Percentiles rank a stretch among this genome's conserved stretches.
phyloP scores from a whole-genome alignment of 2,888 invertebrate species.

The Cheilosia impressa region DNA sequence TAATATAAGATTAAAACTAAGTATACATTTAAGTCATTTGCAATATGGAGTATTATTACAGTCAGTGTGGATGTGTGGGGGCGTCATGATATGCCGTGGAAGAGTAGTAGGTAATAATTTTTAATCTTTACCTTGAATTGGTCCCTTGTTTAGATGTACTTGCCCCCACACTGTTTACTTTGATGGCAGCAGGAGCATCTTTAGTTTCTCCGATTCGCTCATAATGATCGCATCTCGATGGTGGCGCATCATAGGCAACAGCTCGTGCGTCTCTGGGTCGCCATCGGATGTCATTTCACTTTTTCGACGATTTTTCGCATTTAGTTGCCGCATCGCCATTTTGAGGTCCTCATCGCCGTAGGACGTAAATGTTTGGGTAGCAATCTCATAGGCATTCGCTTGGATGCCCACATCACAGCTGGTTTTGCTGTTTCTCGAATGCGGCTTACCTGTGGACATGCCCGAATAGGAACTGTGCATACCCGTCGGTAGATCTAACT shows the following conservation, averaged over 20 bases:
- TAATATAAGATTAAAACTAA: slow-evolving; percentile 71
- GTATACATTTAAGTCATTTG: slow-evolving; percentile 58
- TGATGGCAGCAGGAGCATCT: slow-evolving; percentile 83
- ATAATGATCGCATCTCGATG: slow-evolving; percentile 79
- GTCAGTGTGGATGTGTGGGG: neutral
- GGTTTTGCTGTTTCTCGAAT: slow-evolving; percentile 85
- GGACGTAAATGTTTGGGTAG: slow-evolving; percentile 82
- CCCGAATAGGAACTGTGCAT: slow-evolving; percentile 84
- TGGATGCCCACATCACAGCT: slow-evolving; percentile 86
- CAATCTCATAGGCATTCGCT: slow-evolving; percentile 85
- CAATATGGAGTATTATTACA: slow-evolving; percentile 59
- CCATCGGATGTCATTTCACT: slow-evolving; percentile 76
- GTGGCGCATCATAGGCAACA: slow-evolving; percentile 78
- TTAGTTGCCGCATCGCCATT: slow-evolving; percentile 80
- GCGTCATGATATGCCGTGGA: slow-evolving; percentile 24
- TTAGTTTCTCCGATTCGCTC: slow-evolving; percentile 84
- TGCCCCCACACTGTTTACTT: slow-evolving; percentile 77
- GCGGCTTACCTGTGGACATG: slow-evolving; percentile 83
- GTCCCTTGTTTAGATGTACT: neutral
- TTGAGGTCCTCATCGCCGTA: slow-evolving; percentile 80
- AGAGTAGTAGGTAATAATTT: neutral
- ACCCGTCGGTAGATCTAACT: slow-evolving; percentile 83
- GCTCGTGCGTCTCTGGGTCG: slow-evolving; percentile 80
- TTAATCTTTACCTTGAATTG: too few relatives aligned
- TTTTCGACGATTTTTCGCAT: slow-evolving; percentile 79